Base-by-base conservation (phyloP, 2,797 vertebrate genomes). In the Champsocephalus esox region DNA sequence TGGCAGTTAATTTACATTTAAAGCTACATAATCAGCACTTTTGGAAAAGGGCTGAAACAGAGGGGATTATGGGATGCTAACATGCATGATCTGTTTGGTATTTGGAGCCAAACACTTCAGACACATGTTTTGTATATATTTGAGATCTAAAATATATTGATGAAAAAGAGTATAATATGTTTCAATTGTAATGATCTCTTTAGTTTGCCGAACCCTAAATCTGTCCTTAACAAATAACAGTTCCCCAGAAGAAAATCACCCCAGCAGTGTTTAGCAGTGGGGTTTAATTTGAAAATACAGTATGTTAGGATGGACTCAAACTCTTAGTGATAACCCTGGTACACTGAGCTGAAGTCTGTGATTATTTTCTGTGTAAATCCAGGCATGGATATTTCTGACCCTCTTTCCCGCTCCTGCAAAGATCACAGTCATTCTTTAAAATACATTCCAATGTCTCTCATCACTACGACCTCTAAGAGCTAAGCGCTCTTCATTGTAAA, bases 341-440 rank as follows among this genome's bases (percentile, higher is more conserved):
- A 9, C 24, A 44, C 1, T 43, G 0, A 59, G 12, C 48, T 64
- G 4, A 70, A 43, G 45, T 28, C 21, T 54, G 41, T n/a, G 21
- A 21, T 67, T 68, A 56, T 60, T 65, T 54, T 65, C 63, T 45
- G 3, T 51, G 19, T 64, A 68, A 70, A 79, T 79, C 58, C 17
- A 24, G 3, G 28, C 9, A 17, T 28, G 44, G 32, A 65, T 56
- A 54, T 46, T 48, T 41, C 14, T 17, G 11, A 4, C 2, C 14
- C 7, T 0, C 11, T 12, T 19, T 28, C 10, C 3, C 14, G n/a
- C 3, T 21, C 38, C 44, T 43, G 6, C 21, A 71, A 60, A 73
- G 45, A 80, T 60, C 66, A 59, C 16, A 17, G 16, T 45, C 9
- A 19, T 49, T 49, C 13, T n/a, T 43, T 48, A 3, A 21, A 63